Base-by-base conservation (phyloP, 1,140 invertebrate species). In the Macrosteles quadrilineatus region DNA sequence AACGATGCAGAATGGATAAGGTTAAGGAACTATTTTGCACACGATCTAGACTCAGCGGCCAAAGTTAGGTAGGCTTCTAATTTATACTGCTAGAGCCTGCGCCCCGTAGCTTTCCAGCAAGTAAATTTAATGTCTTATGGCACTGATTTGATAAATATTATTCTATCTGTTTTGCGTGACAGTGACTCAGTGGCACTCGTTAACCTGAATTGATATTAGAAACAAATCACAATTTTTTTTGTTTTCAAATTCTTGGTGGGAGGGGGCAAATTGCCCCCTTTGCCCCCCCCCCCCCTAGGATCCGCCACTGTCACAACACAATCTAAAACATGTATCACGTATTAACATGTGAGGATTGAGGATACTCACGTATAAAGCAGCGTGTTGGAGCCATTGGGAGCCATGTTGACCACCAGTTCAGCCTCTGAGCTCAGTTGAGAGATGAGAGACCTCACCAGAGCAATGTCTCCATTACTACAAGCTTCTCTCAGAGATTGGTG, bases 351-450 rank as follows among this genome's bases (percentile, higher is more conserved):
- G 23, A 6, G 17, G 23, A 57, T 19, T 62, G n/a, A 12, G 11
- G 30, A 40, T 66, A 83, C 88, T 87, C 78, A 93, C 91, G 90
- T 87, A 79, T 93, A 96, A 23, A 97, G 82, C 45, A 96, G 78
- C 0, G 93, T 96, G 75, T 94, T 95, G 53, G 90, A 89, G 2
- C 93, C 93, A 74, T 89, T 90, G 0, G 93, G 92, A 2, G 93
- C 89, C 85, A 94, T 87, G 77, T 96, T 96, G 66, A 95, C 86
- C 47, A 95, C 86, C 50, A 87, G 84, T 74, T 90, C 90, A 0
- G 88, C 85, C 73, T 91, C 86, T 25, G 80, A 76, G 0, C 87
- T 87, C 47, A 92, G 78, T 0, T 87, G 85, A 59, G 86, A 82
- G 45, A 96, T 81, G 31, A 91, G 82, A 25, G 84, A 85, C 73